Conservation (phyloP, 2,797 vertebrate genomes). For the Acridotheres tristis region DNA sequence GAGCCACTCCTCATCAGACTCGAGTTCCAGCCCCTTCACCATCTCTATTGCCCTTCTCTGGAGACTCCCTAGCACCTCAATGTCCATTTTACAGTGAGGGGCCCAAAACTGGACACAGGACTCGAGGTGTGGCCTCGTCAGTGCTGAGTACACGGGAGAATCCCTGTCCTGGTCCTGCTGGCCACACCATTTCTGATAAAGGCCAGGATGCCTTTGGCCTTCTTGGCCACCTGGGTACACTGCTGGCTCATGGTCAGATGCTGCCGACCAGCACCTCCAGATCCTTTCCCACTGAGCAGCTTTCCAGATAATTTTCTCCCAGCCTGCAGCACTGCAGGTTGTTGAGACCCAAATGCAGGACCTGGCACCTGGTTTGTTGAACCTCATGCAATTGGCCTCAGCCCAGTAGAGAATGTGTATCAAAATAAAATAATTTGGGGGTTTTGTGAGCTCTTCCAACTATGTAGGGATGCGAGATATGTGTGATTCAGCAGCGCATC, state of each 20-base stretch:
- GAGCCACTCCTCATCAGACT: background rate
- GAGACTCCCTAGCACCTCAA: background rate
- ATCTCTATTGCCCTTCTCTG: background rate
- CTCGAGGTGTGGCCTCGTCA: background rate
- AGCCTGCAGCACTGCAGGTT: background rate
- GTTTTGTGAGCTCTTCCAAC: background rate
- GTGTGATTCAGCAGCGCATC: background rate
- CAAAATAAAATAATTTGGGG: background rate
- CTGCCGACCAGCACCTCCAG: background rate
- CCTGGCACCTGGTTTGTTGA: background rate
- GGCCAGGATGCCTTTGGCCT: background rate
- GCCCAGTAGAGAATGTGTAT: background rate
- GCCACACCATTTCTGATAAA: background rate
- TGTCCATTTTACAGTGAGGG: background rate
- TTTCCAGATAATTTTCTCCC: background rate
- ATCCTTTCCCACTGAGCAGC: background rate
- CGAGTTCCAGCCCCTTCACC: background rate
- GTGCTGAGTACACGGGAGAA: background rate
- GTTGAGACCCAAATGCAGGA: background rate
- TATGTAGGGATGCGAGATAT: accelerated
- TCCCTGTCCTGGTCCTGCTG: background rate
- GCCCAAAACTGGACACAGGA: background rate
- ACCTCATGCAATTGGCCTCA: background rate
- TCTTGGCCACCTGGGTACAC: background rate
- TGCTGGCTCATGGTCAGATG: background rate